A percentile compares a stretch with the other conserved stretches of the same genome.
phyloP scores from a whole-genome alignment of 2,888 invertebrate genomes.

The Macrophya alboannulata region DNA sequence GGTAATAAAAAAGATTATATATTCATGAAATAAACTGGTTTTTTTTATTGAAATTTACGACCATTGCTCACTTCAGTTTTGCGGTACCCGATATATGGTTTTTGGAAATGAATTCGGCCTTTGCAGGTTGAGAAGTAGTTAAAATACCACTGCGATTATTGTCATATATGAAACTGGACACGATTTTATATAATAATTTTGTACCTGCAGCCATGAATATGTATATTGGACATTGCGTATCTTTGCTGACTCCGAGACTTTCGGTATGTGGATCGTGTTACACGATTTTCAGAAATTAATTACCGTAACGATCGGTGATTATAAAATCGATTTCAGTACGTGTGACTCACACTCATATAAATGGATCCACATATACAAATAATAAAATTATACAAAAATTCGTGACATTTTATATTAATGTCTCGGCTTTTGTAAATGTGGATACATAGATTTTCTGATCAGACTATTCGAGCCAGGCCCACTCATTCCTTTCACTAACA shows the following conservation, averaged over 20 bases:
- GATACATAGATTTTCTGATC: neutral
- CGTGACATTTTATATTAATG: neutral
- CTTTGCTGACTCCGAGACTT: neutral
- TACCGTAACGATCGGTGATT: neutral
- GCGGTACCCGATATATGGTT: conserved; percentile 8
- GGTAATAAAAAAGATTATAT: neutral
- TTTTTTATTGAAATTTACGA: neutral
- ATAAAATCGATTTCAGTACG: neutral
- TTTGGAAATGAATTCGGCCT: neutral
- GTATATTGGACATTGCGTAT: conserved; percentile 10
- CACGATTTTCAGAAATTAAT: neutral
- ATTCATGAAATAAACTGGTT: conserved; percentile 19
- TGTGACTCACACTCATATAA: neutral
- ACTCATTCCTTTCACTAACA: conserved; percentile 72
- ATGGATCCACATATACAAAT: neutral
- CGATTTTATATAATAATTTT: neutral
- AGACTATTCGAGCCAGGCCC: neutral
- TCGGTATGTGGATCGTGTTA: neutral
- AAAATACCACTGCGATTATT: neutral
- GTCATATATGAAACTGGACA: neutral
- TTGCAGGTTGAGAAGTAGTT: neutral
- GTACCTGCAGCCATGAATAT: neutral
- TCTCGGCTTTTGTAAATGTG: neutral
- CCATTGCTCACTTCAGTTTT: neutral
- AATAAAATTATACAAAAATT: conserved; percentile 10